Base-by-base conservation (phyloP, 2,113 vertebrate species). In the Serinus canaria region DNA sequence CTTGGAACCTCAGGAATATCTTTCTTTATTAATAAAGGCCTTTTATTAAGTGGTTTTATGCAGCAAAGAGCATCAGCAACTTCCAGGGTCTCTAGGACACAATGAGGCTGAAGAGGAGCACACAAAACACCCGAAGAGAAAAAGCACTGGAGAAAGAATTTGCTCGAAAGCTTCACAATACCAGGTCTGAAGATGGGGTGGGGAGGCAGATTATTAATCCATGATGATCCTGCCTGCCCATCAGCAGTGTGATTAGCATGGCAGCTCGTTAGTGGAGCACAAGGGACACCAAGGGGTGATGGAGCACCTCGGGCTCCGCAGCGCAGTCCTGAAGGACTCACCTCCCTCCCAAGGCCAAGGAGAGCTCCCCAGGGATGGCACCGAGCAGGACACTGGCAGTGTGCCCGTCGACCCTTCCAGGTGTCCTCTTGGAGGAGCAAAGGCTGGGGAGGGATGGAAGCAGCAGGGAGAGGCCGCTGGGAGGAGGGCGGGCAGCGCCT, bases 401-500 rank as follows among this genome's bases (percentile, higher is more conserved):
- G 5, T 7, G 17, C 14, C 6, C 15, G 7, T 6, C 15, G 24
- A 43, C 35, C 5, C 33, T 39, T 70, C 39, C 27, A 10, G 17
- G 43, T 0, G 10, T 31, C 76, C 62, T 30, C 41, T 41, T 6
- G 3, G n/a, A 75, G 66, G 8, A 56, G 64, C 13, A 44, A 4
- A 25, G 1, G 6, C 27, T 12, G 31, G 4, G 31, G 11, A 33
- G n/a, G 79, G 43, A 43, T 18, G 53, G 30, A 21, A 35, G 39
- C 62, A 64, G 47, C 78, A 35, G 78, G 77, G 70, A 76, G 69
- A 49, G 90, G 73, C 53, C 19, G 22, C 11, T 21, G 46, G n/a
- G 70, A 83, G 93, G 67, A 89, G 93, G 77, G 35, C n/a, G 10
- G 47, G 47, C 30, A 87, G 92, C 62, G 35, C 39, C 83, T 91